Conservation (phyloP, 2,113 vertebrate genomes). For the Mellivora capensis region DNA sequence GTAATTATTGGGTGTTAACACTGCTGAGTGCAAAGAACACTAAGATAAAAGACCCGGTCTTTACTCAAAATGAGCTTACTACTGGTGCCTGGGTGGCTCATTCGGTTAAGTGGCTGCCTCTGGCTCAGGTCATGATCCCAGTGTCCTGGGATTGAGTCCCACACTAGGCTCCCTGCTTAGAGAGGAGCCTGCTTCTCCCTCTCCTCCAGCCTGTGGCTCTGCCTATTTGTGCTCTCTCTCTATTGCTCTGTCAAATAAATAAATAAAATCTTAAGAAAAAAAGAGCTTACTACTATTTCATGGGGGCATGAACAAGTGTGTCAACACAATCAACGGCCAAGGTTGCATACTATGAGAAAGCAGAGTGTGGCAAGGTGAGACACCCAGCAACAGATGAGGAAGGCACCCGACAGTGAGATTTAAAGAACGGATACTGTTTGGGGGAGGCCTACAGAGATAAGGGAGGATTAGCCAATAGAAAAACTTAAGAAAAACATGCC, state of each 20-base stretch:
- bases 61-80: not conserved
- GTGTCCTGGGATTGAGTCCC: too few relatives aligned
- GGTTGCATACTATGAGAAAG: fast-evolving
- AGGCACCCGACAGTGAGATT: not conserved
- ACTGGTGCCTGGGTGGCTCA: too few relatives aligned
- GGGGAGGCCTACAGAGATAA: not conserved
- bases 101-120: too few relatives aligned
- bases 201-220: too few relatives aligned
- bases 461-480: not conserved
- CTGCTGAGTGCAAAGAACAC: not conserved
- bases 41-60: not conserved
- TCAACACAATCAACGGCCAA: not conserved
- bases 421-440: not conserved
- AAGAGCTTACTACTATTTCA: not conserved
- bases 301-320: not conserved
- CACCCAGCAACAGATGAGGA: too few relatives aligned
- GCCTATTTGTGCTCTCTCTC: too few relatives aligned
- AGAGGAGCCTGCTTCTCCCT: too few relatives aligned
- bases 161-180: too few relatives aligned
- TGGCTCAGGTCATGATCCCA: too few relatives aligned
- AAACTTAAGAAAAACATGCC: not conserved
- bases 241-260: too few relatives aligned
- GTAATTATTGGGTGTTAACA: not conserved
- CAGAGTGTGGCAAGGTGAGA: not conserved
- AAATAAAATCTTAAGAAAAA: too few relatives aligned